These are phyloP conservation scores for Oriolus oriolus DNA, from an alignment of 2,113 vertebrate species.

Conservation along the genomic window DNA sequence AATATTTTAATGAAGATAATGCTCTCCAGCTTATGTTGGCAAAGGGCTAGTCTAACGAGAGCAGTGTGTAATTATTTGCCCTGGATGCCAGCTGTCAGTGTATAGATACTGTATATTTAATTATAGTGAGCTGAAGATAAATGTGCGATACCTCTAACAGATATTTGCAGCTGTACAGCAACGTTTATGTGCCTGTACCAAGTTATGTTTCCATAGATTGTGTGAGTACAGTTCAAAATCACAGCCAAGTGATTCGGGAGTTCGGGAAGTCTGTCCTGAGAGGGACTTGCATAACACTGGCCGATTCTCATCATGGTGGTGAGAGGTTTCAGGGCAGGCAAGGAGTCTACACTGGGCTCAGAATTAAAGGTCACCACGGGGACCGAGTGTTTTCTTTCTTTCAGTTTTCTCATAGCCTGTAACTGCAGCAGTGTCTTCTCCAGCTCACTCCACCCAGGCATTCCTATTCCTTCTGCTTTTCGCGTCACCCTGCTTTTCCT, in stretches of 20 bases:
- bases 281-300: fast-evolving
- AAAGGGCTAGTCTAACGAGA: background rate
- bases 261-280: background rate
- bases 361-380: background rate
- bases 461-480: conserved; percentile 40
- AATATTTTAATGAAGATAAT: background rate
- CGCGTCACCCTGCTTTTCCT: background rate
- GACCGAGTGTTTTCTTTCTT: background rate
- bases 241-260: too few relatives aligned
- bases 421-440: background rate
- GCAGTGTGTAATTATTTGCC: background rate
- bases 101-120: background rate
- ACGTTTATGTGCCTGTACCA: fast-evolving
- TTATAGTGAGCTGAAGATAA: background rate
- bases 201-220: background rate
- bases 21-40: background rate
- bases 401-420: background rate
- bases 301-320: fast-evolving
- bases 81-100: background rate
- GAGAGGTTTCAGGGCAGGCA: background rate
- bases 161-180: background rate
- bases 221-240: background rate
- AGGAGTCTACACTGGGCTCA: background rate
- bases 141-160: fast-evolving
- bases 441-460: background rate